phyloP scores from a whole-genome alignment of 2,113 vertebrate genomes.

The Oncorhynchus masou region DNA sequence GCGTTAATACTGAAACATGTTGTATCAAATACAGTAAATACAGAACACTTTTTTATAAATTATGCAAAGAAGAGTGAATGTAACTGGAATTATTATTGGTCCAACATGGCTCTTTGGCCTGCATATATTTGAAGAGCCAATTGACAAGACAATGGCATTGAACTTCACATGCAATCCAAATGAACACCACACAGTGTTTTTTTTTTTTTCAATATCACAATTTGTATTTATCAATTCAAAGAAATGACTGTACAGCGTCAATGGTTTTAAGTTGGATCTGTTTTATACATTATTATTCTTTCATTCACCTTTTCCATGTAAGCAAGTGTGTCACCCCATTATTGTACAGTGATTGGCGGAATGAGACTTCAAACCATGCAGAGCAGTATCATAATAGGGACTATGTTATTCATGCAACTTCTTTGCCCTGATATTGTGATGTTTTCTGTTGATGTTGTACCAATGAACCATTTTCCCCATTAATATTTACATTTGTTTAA shows the following conservation, averaged over 20 bases:
- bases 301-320: constrained; percentile 54
- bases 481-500: constrained; percentile 31
- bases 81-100: too few relatives aligned
- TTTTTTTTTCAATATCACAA: constrained; percentile 59
- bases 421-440: constrained; percentile 38
- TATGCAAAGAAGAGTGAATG: too few relatives aligned
- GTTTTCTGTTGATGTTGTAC: constrained; percentile 19
- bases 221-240: constrained; percentile 69
- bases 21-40: too few relatives aligned
- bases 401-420: constrained; percentile 65
- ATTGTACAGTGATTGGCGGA: constrained; percentile 58
- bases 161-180: not conserved
- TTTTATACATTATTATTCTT: constrained; percentile 57
- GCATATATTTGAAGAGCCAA: too few relatives aligned
- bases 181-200: constrained; percentile 1
- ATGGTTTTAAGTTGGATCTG: constrained; percentile 46
- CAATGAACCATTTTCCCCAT: constrained; percentile 28
- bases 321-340: constrained; percentile 40
- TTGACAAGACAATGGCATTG: too few relatives aligned
- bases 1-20: too few relatives aligned
- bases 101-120: too few relatives aligned
- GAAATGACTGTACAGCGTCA: constrained; percentile 63
- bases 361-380: constrained; percentile 64
- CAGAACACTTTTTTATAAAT: too few relatives aligned
- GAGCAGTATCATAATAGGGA: constrained; percentile 55